These are phyloP conservation scores for Limnothrissa miodon DNA, from an alignment of 2,113 vertebrate genomes.

Conservation along the genomic window DNA sequence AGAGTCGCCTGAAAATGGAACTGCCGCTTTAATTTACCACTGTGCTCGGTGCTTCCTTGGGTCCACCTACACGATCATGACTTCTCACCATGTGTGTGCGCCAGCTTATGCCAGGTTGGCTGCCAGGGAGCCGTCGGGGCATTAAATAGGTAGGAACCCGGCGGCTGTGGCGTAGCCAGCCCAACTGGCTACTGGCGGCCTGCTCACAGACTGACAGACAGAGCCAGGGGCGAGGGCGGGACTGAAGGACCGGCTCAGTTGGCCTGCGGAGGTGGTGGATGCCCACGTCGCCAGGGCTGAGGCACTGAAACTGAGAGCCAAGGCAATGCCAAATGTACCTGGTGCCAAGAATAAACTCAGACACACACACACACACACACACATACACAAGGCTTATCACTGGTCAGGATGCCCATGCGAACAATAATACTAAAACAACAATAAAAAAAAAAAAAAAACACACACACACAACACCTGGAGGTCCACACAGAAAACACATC, in stretches of 20 bases:
- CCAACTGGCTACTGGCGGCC: too few relatives aligned
- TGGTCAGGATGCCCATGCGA: too few relatives aligned
- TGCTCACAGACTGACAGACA: neutral
- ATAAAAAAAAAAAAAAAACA: too few relatives aligned
- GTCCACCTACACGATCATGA: constrained; percentile 20
- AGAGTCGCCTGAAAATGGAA: neutral
- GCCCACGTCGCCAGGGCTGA: neutral
- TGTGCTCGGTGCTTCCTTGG: neutral
- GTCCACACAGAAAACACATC: neutral
- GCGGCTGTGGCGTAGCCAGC: neutral
- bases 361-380: neutral
- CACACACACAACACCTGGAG: too few relatives aligned
- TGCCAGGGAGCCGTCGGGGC: constrained; percentile 18
- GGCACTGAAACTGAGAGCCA: neutral
- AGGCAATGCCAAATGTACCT: neutral
- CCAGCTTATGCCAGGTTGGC: neutral
- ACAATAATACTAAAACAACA: too few relatives aligned
- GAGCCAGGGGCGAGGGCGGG: neutral
- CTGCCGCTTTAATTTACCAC: constrained; percentile 19
- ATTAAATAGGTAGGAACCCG: neutral
- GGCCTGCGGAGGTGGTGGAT: neutral
- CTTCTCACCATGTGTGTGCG: neutral
- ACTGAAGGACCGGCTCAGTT: neutral
- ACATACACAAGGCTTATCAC: neutral
- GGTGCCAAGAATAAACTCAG: neutral